Percentiles rank a stretch among this genome's conserved stretches.
These are phyloP conservation scores for Heteromyza rotundicornis DNA, from an alignment of 2,888 invertebrate genomes.

Conservation along the genomic window DNA sequence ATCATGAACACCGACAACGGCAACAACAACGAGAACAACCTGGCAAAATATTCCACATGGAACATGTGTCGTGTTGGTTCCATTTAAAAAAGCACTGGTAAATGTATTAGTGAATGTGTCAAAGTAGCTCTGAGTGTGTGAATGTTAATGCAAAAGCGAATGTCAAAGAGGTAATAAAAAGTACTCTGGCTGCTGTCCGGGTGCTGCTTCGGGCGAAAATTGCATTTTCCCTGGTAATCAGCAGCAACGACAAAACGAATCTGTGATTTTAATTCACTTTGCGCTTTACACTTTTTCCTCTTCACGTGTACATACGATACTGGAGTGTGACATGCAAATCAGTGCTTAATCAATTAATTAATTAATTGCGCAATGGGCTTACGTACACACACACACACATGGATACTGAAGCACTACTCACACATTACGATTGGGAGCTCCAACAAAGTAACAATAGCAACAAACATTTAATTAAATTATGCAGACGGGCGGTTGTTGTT, in stretches of 20 bases:
- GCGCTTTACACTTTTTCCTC: no score
- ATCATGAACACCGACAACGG: neutral
- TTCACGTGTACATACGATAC: no score
- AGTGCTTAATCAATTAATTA: constrained; percentile 38
- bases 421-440: neutral
- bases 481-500: neutral
- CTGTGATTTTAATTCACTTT: neutral
- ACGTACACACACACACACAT: neutral
- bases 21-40: neutral
- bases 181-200: no score
- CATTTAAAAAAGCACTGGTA: no score
- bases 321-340: neutral
- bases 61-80: no score
- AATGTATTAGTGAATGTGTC: no score
- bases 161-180: no score
- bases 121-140: no score
- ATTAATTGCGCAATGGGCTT: constrained; percentile 39
- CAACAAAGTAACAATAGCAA: neutral
- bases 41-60: no score
- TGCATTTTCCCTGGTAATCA: neutral
- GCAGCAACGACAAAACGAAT: neutral
- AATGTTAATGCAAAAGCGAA: no score
- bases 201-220: no score
- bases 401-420: neutral
- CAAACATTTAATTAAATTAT: neutral